Evolutionary conservation across 2,797 vertebrate species (phyloP).

Genomic region (Cirrhinus molitorella): DNA sequence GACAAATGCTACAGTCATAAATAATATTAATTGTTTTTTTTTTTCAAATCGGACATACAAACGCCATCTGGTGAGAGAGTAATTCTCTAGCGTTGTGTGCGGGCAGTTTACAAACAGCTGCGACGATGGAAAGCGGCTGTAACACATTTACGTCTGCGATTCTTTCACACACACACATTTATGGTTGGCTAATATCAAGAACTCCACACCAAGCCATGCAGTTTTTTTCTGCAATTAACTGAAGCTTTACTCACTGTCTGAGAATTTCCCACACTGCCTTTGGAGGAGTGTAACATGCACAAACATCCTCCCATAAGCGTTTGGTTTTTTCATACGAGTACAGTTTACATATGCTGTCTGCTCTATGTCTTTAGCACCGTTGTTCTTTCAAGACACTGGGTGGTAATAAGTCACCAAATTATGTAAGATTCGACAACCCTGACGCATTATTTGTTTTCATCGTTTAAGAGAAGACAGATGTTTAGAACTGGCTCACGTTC

Average conservation of each 20-base stretch:
- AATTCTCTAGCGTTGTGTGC: constrained; percentile 53
- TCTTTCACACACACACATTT: constrained; percentile 35
- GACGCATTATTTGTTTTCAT: constrained; percentile 47
- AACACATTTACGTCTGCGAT: constrained; percentile 48
- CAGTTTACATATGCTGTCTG: constrained; percentile 7
- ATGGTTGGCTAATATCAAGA: constrained; percentile 20
- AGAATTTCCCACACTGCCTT: constrained; percentile 37
- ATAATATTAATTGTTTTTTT: constrained; percentile 40
- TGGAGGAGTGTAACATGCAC: background rate
- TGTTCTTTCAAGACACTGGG: constrained; percentile 20
- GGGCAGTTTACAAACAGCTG: constrained; percentile 59
- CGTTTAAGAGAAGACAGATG: constrained; percentile 57
- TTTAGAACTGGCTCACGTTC: constrained; percentile 46
- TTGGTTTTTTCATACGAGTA: background rate
- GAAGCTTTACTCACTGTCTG: constrained; percentile 41
- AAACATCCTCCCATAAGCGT: background rate
- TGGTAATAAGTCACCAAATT: constrained; percentile 49
- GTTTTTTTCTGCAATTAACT: constrained; percentile 13
- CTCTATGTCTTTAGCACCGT: constrained; percentile 14
- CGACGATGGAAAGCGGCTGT: constrained; percentile 43
- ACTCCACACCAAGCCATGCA: background rate
- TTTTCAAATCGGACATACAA: constrained; percentile 34
- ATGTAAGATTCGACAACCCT: constrained; percentile 37
- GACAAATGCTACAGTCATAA: constrained; percentile 32
- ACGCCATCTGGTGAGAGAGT: constrained; percentile 49